phyloP scores from a whole-genome alignment of 2,797 vertebrate species.

The Hephaestus fuliginosus region DNA sequence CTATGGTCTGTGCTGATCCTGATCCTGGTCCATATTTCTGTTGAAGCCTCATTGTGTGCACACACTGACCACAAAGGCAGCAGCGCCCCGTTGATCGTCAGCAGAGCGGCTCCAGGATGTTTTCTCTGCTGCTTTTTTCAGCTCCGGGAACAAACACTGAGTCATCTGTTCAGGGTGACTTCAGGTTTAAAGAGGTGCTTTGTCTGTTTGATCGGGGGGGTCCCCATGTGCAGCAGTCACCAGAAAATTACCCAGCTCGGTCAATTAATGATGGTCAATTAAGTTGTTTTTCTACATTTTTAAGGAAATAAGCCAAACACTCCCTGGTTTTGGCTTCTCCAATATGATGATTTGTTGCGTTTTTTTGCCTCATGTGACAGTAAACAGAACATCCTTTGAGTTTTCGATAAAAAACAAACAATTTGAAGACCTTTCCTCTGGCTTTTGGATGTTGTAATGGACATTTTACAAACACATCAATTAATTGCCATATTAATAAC shows the following conservation, averaged over 20 bases:
- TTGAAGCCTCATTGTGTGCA: neutral
- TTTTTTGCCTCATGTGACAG: neutral
- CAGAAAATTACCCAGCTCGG: too few relatives aligned
- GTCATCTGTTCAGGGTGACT: neutral
- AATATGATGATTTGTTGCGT: neutral
- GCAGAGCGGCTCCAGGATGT: conserved; percentile 19
- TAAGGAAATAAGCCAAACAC: neutral
- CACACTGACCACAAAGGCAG: conserved; percentile 21
- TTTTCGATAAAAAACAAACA: neutral
- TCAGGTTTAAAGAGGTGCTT: neutral
- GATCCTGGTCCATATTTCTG: neutral
- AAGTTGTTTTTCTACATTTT: neutral
- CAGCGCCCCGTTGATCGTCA: conserved; percentile 12
- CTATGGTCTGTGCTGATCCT: neutral
- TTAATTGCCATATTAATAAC: neutral
- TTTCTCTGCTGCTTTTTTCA: conserved; percentile 31
- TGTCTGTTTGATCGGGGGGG: too few relatives aligned
- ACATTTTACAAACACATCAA: neutral
- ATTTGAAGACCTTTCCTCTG: neutral
- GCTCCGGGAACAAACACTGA: neutral
- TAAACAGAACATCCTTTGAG: neutral
- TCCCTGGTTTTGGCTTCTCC: neutral
- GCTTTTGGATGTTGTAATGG: neutral
- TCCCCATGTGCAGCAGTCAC: too few relatives aligned
- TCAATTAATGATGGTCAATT: too few relatives aligned